Evolutionary conservation across 2,888 invertebrate genomes (phyloP).

Genomic region (Chamaedrilus cognettii): DNA sequence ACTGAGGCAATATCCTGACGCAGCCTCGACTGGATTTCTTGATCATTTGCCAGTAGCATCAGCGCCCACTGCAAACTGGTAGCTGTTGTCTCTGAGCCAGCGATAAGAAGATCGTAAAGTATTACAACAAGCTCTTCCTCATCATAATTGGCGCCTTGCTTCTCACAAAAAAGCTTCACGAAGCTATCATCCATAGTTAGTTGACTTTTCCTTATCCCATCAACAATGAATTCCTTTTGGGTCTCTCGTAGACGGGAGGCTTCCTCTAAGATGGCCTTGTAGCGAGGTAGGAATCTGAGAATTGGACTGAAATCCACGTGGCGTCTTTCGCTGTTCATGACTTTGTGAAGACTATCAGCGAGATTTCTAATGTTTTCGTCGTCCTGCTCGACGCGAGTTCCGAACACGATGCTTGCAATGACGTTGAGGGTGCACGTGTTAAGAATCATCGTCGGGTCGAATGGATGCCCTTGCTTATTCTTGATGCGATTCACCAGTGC

Average conservation of each 20-base stretch:
- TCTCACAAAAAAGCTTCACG: neutral
- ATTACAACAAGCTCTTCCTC: neutral
- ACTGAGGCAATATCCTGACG: conserved; percentile 43
- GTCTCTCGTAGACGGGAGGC: neutral
- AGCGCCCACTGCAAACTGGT: conserved; percentile 50
- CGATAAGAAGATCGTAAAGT: conserved; percentile 24
- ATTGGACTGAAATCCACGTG: conserved; percentile 10
- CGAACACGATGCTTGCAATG: conserved; percentile 20
- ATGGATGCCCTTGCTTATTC: conserved; percentile 8
- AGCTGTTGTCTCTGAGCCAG: conserved; percentile 52
- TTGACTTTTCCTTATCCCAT: neutral
- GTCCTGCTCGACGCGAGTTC: neutral
- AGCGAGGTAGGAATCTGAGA: conserved; percentile 14
- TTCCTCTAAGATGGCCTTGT: neutral
- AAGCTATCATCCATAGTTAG: conserved; percentile 1
- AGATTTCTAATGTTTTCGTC: conserved; percentile 7
- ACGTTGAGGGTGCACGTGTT: conserved; percentile 14
- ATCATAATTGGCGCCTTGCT: neutral
- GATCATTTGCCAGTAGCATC: conserved; percentile 47
- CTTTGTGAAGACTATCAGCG: neutral
- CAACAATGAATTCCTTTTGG: neutral
- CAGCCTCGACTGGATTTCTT: conserved; percentile 45
- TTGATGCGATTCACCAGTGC: conserved; percentile 10
- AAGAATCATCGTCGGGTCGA: conserved; percentile 6
- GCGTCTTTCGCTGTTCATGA: neutral